Conservation (phyloP, 2,888 invertebrate species). For the Urechis unicinctus region DNA sequence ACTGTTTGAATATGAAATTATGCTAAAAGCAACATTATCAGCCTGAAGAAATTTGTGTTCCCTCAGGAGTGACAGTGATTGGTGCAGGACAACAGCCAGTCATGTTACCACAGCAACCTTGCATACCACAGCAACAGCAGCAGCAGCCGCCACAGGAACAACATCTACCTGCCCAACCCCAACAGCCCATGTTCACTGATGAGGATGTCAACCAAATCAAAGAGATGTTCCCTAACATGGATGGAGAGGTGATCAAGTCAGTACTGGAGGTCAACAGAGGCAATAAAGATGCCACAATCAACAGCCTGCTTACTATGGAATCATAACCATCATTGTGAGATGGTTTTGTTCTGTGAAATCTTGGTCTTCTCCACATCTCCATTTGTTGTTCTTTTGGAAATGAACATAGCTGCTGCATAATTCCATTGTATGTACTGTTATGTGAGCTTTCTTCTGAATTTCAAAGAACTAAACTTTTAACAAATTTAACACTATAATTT, state of each 20-base stretch:
- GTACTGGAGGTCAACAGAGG: constrained; percentile 83
- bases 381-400: background rate
- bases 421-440: background rate
- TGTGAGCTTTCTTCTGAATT: background rate
- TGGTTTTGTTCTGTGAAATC: background rate
- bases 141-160: background rate
- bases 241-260: constrained; percentile 84
- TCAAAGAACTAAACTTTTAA: background rate
- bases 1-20: too few relatives aligned
- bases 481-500: too few relatives aligned
- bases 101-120: background rate
- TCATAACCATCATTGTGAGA: constrained; percentile 1
- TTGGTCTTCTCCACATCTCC: background rate
- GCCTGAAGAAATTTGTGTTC: too few relatives aligned
- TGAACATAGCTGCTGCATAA: too few relatives aligned
- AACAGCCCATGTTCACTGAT: constrained; percentile 40
- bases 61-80: background rate
- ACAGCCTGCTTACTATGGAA: constrained; percentile 77
- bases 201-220: constrained; percentile 58
- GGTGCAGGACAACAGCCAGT: background rate
- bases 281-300: constrained; percentile 83
- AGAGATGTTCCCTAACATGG: constrained; percentile 95
- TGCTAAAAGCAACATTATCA: too few relatives aligned
- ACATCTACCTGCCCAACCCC: constrained; percentile 8
- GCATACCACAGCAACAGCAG: constrained; percentile 3